phyloP scores from a whole-genome alignment of 2,797 vertebrate genomes.

The Sebastes iracundus region DNA sequence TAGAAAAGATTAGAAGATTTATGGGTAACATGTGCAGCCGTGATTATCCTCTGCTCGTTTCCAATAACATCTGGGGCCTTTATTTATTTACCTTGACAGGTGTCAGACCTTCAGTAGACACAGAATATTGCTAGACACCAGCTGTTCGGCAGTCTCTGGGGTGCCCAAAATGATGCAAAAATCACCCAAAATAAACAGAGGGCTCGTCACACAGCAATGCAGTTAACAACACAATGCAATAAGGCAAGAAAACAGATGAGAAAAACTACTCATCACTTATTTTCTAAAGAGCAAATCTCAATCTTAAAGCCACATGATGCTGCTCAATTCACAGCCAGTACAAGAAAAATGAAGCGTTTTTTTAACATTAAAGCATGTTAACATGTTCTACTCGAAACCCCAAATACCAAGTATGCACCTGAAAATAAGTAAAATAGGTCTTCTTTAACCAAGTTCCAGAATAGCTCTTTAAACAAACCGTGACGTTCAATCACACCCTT shows the following conservation, averaged over 20 bases:
- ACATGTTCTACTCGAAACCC: no score
- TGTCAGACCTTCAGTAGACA: background rate
- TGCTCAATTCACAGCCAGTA: no score
- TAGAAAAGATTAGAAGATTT: constrained; percentile 18
- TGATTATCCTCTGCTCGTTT: constrained; percentile 13
- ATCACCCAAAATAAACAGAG: background rate
- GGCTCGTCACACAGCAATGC: background rate
- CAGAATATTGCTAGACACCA: background rate
- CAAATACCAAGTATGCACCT: no score
- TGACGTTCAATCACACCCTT: constrained; percentile 8
- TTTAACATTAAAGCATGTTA: no score
- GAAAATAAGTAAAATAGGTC: no score
- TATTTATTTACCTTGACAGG: constrained; percentile 14
- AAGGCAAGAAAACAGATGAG: background rate
- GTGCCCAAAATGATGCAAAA: background rate
- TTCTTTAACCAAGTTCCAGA: background rate
- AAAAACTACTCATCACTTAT: background rate
- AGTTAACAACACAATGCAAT: background rate
- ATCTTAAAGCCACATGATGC: background rate
- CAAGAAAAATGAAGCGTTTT: no score
- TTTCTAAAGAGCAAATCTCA: background rate
- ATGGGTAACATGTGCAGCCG: background rate
- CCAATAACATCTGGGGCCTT: constrained; percentile 16
- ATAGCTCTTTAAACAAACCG: background rate
- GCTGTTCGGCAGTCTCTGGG: background rate